Conservation (phyloP, 2,888 invertebrate genomes). For the Brenthis daphne region DNA sequence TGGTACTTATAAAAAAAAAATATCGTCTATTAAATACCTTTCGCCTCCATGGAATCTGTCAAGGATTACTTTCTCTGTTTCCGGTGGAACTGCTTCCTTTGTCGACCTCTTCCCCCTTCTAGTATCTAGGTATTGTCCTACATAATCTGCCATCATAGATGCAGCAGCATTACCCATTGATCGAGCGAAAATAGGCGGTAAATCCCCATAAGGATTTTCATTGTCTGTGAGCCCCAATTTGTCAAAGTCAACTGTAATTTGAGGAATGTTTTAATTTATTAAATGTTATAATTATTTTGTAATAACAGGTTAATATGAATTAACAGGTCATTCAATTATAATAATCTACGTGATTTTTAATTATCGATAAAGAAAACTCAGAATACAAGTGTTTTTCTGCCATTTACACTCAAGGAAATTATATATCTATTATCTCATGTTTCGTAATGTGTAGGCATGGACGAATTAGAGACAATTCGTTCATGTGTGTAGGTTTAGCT, state of each 20-base stretch:
- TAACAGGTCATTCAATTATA: no score
- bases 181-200: constrained; percentile 89
- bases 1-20: no score
- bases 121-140: constrained; percentile 86
- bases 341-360: no score
- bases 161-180: constrained; percentile 90
- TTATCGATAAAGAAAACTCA: no score
- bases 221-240: constrained; percentile 93
- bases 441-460: no score
- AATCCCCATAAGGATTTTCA: constrained; percentile 91
- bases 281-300: no score
- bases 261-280: background rate
- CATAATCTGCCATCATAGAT: constrained; percentile 86
- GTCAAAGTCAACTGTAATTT: constrained; percentile 89
- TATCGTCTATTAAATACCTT: constrained; percentile 60
- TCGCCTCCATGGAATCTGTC: constrained; percentile 90
- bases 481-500: no score
- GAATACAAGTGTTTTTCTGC: no score
- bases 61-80: constrained; percentile 61
- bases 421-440: no score
- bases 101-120: constrained; percentile 78
- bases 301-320: no score
- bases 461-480: no score
- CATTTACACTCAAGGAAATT: no score
- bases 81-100: constrained; percentile 55